These are phyloP conservation scores for Nemapogon koenigi DNA, from an alignment of 2,888 invertebrate species.

Conservation along the genomic window DNA sequence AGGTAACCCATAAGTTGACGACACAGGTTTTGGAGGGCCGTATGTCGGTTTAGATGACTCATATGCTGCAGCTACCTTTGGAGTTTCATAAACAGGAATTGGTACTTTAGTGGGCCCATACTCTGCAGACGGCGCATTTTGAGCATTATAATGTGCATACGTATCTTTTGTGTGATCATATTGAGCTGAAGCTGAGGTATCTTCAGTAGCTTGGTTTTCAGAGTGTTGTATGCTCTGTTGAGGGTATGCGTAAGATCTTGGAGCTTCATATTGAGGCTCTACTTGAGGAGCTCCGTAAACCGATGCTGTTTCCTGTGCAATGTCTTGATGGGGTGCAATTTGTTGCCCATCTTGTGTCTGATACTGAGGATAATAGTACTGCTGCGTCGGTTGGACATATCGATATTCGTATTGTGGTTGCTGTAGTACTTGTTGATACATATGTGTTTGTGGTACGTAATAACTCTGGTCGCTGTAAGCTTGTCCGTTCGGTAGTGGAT, in stretches of 20 bases:
- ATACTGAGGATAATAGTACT: slow-evolving; percentile 28
- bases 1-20: background rate
- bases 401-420: slow-evolving; percentile 41
- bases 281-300: background rate
- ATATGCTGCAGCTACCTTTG: slow-evolving; percentile 1
- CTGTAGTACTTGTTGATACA: slow-evolving; percentile 34
- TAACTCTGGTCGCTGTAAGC: slow-evolving; percentile 25
- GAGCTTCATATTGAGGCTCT: slow-evolving; percentile 1
- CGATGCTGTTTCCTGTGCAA: slow-evolving; percentile 17
- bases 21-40: slow-evolving; percentile 1
- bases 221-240: too few species aligned
- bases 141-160: background rate
- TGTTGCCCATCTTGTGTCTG: slow-evolving; percentile 23
- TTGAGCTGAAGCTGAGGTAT: background rate
- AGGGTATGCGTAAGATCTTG: too few species aligned
- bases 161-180: too few species aligned
- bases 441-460: slow-evolving; percentile 30
- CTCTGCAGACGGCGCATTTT: slow-evolving; percentile 15
- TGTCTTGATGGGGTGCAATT: slow-evolving; percentile 24
- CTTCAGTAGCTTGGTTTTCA: too few species aligned
- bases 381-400: slow-evolving; percentile 24
- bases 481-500: slow-evolving; percentile 27
- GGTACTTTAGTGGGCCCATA: slow-evolving; percentile 16
- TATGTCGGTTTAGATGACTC: slow-evolving; percentile 3
- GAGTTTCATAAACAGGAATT: slow-evolving; percentile 21